These are phyloP conservation scores for Leucosticte australis DNA, from an alignment of 2,113 vertebrate genomes.

Conservation along the genomic window DNA sequence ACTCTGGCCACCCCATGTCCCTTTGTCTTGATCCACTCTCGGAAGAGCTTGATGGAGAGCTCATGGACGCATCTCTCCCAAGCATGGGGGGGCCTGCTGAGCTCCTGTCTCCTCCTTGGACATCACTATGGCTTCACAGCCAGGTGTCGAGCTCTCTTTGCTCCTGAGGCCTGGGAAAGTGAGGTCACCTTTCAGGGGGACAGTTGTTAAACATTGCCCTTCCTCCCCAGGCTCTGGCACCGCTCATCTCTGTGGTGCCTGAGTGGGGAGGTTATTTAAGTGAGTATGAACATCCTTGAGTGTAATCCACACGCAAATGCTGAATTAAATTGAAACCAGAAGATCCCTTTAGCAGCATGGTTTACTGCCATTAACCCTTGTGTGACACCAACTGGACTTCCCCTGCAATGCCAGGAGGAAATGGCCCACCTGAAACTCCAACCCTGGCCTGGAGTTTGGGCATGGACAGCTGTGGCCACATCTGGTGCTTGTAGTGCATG, in stretches of 20 bases:
- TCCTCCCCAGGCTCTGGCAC: neutral
- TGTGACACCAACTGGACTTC: neutral
- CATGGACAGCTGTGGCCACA: neutral
- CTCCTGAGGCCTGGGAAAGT: neutral
- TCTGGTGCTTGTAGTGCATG: neutral
- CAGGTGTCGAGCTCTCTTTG: neutral
- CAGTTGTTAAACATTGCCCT: neutral
- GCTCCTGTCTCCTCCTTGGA: neutral
- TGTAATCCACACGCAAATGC: conserved; percentile 43
- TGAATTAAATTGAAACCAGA: conserved; percentile 53
- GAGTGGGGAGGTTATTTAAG: conserved; percentile 34
- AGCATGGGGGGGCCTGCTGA: fast-evolving
- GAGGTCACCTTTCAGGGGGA: neutral
- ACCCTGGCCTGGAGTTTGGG: too few relatives aligned
- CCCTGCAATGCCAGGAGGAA: neutral
- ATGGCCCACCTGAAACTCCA: neutral
- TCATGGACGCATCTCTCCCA: fast-evolving
- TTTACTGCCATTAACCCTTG: conserved; percentile 30
- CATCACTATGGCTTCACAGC: neutral
- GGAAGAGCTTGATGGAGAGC: neutral
- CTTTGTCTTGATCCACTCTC: neutral
- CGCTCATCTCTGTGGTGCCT: neutral
- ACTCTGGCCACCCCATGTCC: fast-evolving
- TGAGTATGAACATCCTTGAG: conserved; percentile 29
- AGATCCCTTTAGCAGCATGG: neutral